A percentile compares a stretch with the other conserved stretches of the same genome.
Evolutionary conservation across 2,113 vertebrate genomes (phyloP).

Genomic region (Coturnix japonica): DNA sequence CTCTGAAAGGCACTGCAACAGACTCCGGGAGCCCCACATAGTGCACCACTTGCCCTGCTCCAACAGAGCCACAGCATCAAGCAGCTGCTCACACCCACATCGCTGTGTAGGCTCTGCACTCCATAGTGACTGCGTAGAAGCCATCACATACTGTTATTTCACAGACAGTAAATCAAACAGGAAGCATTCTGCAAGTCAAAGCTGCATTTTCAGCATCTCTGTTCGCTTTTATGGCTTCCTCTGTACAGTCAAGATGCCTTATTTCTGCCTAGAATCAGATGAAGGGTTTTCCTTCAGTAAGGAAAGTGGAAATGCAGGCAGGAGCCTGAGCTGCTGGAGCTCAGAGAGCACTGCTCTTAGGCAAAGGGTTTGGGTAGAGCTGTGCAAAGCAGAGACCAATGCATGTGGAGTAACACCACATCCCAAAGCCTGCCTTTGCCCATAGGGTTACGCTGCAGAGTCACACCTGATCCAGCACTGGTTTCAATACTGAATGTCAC

Average conservation of each 20-base stretch:
- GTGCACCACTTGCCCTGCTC: background rate
- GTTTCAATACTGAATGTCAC: background rate
- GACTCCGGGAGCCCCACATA: background rate
- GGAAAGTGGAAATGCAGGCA: background rate
- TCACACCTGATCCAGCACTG: background rate
- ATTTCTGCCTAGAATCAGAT: background rate
- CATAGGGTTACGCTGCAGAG: accelerated
- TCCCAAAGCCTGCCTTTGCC: background rate
- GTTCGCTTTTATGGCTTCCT: background rate
- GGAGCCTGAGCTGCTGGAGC: too few species aligned
- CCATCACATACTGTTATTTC: background rate
- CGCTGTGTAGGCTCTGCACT: background rate
- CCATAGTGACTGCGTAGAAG: too few species aligned
- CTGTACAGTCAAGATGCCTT: background rate
- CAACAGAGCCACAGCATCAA: background rate
- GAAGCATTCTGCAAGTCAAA: accelerated
- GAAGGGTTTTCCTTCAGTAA: background rate
- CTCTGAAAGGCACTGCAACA: background rate
- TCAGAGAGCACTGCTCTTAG: background rate
- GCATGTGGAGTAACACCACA: accelerated
- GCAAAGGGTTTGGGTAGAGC: background rate
- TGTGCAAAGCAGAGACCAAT: background rate
- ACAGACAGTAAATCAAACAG: background rate
- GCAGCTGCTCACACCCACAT: background rate
- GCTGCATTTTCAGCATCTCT: background rate